phyloP scores from a whole-genome alignment of 1,140 invertebrate species.

The Panagrolaimus sp. region DNA sequence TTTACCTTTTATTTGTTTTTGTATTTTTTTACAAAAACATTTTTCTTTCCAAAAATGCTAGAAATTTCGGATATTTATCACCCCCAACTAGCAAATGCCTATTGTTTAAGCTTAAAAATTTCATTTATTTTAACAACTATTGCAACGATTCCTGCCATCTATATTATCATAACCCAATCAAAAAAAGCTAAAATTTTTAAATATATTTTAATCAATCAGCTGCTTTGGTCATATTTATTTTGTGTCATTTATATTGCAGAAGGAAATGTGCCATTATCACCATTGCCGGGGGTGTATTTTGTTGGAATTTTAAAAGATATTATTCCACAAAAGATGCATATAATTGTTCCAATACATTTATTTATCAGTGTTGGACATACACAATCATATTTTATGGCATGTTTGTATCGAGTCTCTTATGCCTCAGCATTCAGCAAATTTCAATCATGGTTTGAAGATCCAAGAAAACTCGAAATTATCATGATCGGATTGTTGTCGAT shows the following conservation, averaged over 20 bases:
- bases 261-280: constrained; percentile 14
- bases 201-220: constrained; percentile 15
- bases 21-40: too few relatives aligned
- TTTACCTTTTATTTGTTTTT: too few relatives aligned
- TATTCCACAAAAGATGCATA: not conserved
- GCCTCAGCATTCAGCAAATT: constrained; percentile 17
- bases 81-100: not conserved
- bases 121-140: constrained; percentile 9
- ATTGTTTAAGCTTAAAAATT: not conserved
- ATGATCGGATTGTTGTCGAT: constrained; percentile 3
- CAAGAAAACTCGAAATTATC: constrained; percentile 15
- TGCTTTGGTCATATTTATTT: constrained; percentile 18
- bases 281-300: constrained; percentile 9
- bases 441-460: constrained; percentile 21
- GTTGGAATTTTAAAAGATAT: not conserved
- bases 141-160: not conserved
- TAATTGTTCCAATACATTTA: constrained; percentile 15
- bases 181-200: constrained; percentile 17
- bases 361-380: constrained; percentile 18
- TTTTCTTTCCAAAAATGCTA: too few relatives aligned
- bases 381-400: constrained; percentile 16
- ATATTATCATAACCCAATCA: constrained; percentile 6
- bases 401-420: constrained; percentile 17
- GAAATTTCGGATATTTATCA: constrained; percentile 11
- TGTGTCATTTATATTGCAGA: constrained; percentile 9